phyloP scores from a whole-genome alignment of 1,140 invertebrate species.

The Ceratoteleas bidentatus region DNA sequence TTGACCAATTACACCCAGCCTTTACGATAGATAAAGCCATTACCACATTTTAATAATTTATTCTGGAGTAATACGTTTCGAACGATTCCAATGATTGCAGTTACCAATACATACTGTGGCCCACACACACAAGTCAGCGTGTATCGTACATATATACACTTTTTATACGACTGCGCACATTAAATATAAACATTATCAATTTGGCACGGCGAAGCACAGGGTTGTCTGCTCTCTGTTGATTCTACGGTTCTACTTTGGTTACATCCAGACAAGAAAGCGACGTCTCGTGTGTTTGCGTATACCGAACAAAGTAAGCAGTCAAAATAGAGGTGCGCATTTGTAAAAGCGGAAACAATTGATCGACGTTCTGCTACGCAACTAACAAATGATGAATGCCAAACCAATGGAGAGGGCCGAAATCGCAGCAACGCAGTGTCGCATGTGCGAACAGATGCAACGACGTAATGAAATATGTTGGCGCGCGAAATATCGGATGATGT shows the following conservation, averaged over 20 bases:
- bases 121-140: no score
- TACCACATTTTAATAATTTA: no score
- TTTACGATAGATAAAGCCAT: no score
- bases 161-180: background rate
- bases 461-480: conserved; percentile 45
- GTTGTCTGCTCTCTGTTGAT: conserved; percentile 16
- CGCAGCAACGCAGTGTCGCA: conserved; percentile 23
- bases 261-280: conserved; percentile 51
- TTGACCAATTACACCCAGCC: no score
- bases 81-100: no score
- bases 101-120: no score
- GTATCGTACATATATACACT: background rate
- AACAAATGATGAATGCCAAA: conserved; percentile 37
- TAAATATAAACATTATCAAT: conserved; percentile 15
- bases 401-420: conserved; percentile 27
- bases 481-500: conserved; percentile 38
- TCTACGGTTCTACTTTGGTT: conserved; percentile 54
- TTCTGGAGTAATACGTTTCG: no score
- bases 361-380: conserved; percentile 25
- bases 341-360: conserved; percentile 53
- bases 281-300: conserved; percentile 40
- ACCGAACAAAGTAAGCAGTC: conserved; percentile 41
- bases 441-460: conserved; percentile 45
- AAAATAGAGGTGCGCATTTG: conserved; percentile 50
- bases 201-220: conserved; percentile 20